These are phyloP conservation scores for Petromus typicus DNA, from an alignment of 2,113 vertebrate genomes.

Conservation along the genomic window DNA sequence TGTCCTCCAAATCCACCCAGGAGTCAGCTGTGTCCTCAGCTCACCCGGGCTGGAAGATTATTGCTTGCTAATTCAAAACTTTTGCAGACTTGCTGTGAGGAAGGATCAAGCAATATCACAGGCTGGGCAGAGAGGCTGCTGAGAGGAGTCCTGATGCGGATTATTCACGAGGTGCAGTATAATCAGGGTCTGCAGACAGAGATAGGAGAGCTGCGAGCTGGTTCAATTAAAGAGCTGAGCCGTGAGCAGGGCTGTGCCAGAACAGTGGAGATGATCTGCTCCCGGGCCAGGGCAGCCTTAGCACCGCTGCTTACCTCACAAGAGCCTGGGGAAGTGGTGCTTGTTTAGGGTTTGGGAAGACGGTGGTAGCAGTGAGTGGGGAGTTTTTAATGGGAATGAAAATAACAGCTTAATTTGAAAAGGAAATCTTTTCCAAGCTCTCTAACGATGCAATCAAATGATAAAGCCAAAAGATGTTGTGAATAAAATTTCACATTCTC, in stretches of 20 bases:
- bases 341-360: not conserved
- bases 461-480: not conserved
- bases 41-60: slow-evolving; percentile 82
- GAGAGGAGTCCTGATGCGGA: slow-evolving; percentile 79
- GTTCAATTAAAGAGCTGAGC: slow-evolving; percentile 80
- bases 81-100: slow-evolving; percentile 81
- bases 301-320: not conserved
- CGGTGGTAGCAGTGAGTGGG: not conserved
- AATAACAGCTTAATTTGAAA: slow-evolving; percentile 37
- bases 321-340: not conserved
- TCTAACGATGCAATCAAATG: not conserved
- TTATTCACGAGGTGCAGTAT: slow-evolving; percentile 83
- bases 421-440: slow-evolving; percentile 22
- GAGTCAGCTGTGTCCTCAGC: slow-evolving; percentile 73
- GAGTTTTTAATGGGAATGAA: not conserved
- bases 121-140: slow-evolving; percentile 77
- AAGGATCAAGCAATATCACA: slow-evolving; percentile 72
- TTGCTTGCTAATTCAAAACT: slow-evolving; percentile 83
- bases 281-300: not conserved
- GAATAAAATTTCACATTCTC: not conserved
- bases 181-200: slow-evolving; percentile 83
- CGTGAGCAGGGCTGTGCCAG: slow-evolving; percentile 41
- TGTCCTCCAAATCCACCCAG: slow-evolving; percentile 79
- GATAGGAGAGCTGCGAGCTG: slow-evolving; percentile 65
- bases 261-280: slow-evolving; percentile 37